These are phyloP conservation scores for Coelinius sp. DNA, from an alignment of 2,888 invertebrate species.

Conservation along the genomic window DNA sequence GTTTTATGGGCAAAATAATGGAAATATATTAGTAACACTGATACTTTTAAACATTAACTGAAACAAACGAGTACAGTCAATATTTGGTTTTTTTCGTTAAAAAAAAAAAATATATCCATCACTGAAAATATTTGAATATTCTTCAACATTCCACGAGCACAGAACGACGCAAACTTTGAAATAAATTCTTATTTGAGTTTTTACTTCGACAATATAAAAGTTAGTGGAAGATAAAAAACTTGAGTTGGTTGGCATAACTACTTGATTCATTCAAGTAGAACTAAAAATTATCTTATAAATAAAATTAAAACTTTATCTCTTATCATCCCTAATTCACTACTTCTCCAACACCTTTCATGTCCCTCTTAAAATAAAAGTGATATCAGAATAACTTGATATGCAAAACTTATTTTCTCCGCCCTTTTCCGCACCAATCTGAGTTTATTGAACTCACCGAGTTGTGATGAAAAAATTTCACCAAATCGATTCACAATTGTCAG, in stretches of 20 bases:
- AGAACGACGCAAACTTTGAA: background rate
- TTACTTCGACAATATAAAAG: background rate
- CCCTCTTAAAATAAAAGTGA: background rate
- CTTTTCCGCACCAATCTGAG: no score
- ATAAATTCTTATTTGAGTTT: slow-evolving; percentile 2
- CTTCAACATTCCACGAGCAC: background rate
- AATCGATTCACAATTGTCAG: slow-evolving; percentile 17
- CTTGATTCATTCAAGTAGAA: background rate
- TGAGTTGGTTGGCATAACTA: background rate
- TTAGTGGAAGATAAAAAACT: slow-evolving; percentile 8
- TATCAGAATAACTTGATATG: slow-evolving; percentile 3
- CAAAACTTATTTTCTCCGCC: background rate
- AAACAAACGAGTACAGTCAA: background rate
- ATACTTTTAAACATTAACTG: background rate
- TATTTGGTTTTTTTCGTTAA: background rate
- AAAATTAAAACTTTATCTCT: slow-evolving; percentile 14
- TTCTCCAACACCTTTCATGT: background rate
- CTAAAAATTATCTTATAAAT: slow-evolving; percentile 7
- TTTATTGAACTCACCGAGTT: background rate
- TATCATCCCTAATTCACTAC: background rate
- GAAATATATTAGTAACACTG: slow-evolving; percentile 9
- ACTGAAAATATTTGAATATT: background rate
- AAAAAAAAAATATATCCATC: background rate
- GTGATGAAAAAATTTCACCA: background rate
- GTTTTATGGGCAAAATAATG: slow-evolving; percentile 28